A percentile compares a stretch with the other conserved stretches of the same genome.
phyloP scores from a whole-genome alignment of 2,888 invertebrate species.

The Tipula lateralis region DNA sequence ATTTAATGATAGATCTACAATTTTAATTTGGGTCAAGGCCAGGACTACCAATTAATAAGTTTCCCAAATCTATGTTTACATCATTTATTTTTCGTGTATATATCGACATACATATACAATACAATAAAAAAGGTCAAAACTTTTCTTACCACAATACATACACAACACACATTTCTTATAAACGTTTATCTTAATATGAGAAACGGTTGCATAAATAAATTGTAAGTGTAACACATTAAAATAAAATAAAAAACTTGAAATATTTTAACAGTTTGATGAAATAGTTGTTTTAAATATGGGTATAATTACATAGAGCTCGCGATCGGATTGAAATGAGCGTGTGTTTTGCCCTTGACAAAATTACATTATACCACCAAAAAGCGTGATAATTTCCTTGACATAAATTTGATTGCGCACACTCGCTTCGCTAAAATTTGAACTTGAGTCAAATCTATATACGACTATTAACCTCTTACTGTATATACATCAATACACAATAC shows the following conservation, averaged over 20 bases:
- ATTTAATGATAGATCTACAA: background rate
- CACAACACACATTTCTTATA: background rate
- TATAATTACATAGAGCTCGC: background rate
- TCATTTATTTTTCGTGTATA: background rate
- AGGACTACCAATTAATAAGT: background rate
- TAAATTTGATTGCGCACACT: background rate
- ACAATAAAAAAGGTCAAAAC: background rate
- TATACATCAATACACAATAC: background rate
- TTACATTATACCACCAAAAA: background rate
- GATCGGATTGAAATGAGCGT: background rate
- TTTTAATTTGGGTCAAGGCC: background rate
- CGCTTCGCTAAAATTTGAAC: background rate
- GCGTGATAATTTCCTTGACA: background rate
- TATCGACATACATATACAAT: background rate
- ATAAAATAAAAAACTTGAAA: background rate
- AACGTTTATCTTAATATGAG: constrained; percentile 11
- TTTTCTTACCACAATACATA: background rate
- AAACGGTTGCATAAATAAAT: background rate
- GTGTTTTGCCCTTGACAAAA: background rate
- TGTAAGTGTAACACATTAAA: constrained; percentile 19
- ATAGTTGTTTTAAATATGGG: background rate
- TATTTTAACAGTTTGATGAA: constrained; percentile 19
- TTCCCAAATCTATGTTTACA: background rate
- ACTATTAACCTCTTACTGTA: background rate
- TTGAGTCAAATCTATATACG: background rate